Evolutionary conservation across 2,797 vertebrate genomes (phyloP), one percentile per base, ranked within the genome.

Genomic region (Meda fulgida): DNA sequence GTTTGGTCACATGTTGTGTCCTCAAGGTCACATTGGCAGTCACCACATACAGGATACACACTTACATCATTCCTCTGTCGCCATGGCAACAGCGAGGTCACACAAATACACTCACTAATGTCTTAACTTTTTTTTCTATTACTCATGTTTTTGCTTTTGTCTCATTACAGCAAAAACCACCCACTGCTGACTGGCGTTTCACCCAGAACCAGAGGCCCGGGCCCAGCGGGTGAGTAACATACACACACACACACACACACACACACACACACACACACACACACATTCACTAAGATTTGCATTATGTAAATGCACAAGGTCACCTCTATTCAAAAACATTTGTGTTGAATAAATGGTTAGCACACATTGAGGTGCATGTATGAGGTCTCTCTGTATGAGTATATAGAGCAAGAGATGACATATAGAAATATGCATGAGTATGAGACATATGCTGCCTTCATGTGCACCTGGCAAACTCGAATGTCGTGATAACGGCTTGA

Each of bases 161-260:
- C 58, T 93, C 51, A 91, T 94, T 92, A 90, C 97, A 99, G 98
- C 98, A 99, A 97, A 98, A 97, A 92, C 98, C 98, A n/a, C 97
- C 98, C 84, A 97, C 97, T 92, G 96, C 97, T 83, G 98, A 99
- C 92, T 99, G 98, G 98, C 98, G 97, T 89, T 99, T 99, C 92
- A 97, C 96, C 89, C 98, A 99, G 94, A 97, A 97, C 91, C 97
- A 97, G 94, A 97, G 97, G 96, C 98, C 98, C 0, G 97, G 98
- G 95, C 97, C 98, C 10, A 99, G 98, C 72, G 97, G 98, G 98
- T 99, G 91, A 97, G 97, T 98, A 38, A 55, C 48, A 31, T 3
- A 31, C 31, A 31, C 31, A 31, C 31, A 31, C 31, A 51, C 71
- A 31, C 43, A 9, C 80, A 80, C 34, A n/a, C 78, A 26, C 43